phyloP scores from a whole-genome alignment of 2,888 invertebrate genomes.

The Linnaemya vulpina region DNA sequence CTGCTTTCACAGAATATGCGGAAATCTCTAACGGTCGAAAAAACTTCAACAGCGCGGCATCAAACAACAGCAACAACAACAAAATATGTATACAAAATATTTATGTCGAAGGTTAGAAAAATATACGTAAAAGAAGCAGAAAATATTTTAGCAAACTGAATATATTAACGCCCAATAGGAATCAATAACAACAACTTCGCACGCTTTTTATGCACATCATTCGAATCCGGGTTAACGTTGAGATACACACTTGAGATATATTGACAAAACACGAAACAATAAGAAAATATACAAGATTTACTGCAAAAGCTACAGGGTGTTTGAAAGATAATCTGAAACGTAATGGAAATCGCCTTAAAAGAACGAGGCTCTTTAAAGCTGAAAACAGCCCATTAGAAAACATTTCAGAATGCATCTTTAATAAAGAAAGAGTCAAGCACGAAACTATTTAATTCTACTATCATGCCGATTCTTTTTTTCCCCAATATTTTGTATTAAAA shows the following conservation, averaged over 20 bases:
- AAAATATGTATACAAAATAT: conserved; percentile 26
- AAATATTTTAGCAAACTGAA: conserved; percentile 22
- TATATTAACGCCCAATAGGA: conserved; percentile 17
- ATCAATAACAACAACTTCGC: neutral
- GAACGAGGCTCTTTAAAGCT: too few relatives aligned
- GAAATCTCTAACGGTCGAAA: conserved; percentile 48
- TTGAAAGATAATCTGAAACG: too few relatives aligned
- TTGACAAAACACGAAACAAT: neutral
- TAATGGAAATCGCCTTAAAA: too few relatives aligned
- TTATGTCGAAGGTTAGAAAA: conserved; percentile 60
- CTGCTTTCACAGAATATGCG: conserved; percentile 42
- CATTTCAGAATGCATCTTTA: too few relatives aligned
- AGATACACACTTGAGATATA: conserved; percentile 5
- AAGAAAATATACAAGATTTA: neutral
- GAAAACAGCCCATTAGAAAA: too few relatives aligned
- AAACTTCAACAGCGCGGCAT: too few relatives aligned
- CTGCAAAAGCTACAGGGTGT: neutral
- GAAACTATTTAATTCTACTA: too few relatives aligned
- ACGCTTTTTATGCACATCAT: neutral
- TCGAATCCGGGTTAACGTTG: conserved; percentile 6
- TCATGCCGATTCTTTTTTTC: too few relatives aligned
- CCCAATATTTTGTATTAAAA: too few relatives aligned
- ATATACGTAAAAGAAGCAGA: conserved; percentile 25
- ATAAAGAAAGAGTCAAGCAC: too few relatives aligned
- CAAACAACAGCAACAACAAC: neutral